phyloP scores from a whole-genome alignment of 2,113 vertebrate species.

The Bubo blakistoni region DNA sequence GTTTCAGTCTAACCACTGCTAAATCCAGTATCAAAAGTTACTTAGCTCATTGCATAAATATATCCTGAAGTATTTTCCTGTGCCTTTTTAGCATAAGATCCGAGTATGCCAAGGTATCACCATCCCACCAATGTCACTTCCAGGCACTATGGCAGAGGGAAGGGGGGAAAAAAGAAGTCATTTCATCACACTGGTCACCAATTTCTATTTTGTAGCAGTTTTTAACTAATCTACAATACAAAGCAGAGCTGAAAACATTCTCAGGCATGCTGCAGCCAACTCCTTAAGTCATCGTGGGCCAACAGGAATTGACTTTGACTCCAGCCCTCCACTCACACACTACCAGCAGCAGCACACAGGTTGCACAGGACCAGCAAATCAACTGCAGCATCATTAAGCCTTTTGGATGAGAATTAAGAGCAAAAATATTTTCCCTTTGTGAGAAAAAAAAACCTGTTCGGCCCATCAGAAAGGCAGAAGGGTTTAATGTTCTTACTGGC shows the following conservation, averaged over 20 bases:
- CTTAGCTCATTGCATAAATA: background rate
- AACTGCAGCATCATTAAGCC: background rate
- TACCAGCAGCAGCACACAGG: background rate
- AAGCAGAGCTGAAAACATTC: background rate
- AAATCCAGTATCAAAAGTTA: background rate
- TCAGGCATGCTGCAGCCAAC: background rate
- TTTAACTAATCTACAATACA: background rate
- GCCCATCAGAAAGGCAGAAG: background rate
- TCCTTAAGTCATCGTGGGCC: background rate
- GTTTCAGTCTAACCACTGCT: background rate
- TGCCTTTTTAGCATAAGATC: background rate
- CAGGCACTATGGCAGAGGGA: background rate
- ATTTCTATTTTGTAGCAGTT: background rate
- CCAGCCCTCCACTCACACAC: background rate
- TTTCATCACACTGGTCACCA: background rate
- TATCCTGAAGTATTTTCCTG: background rate
- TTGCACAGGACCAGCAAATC: accelerated
- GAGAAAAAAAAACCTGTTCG: background rate
- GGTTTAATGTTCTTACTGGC: background rate
- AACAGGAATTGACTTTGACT: background rate
- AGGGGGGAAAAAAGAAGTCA: background rate
- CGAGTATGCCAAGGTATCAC: background rate
- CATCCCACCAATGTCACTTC: background rate
- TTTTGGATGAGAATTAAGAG: background rate
- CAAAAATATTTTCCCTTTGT: background rate